A percentile compares a stretch with the other conserved stretches of the same genome.
phyloP scores from a whole-genome alignment of 2,113 vertebrate genomes.

The Pangasianodon hypophthalmus region DNA sequence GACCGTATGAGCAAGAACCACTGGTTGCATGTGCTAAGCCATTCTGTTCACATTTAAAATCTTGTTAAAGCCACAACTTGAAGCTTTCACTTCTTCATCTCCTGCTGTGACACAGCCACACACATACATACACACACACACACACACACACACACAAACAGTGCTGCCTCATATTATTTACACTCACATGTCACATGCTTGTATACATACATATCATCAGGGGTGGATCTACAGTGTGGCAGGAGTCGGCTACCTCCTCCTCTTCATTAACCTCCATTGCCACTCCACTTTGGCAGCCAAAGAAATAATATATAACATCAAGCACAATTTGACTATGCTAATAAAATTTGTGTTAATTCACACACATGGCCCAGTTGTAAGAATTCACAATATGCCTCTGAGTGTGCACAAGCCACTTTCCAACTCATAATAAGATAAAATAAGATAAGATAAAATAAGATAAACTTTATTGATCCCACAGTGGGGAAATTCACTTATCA shows the following conservation, averaged over 20 bases:
- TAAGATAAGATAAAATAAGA: too few species aligned
- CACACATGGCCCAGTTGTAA: background rate
- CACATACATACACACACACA: background rate
- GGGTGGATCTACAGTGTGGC: background rate
- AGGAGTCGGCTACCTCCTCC: background rate
- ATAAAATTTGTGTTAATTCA: background rate
- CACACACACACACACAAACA: background rate
- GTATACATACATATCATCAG: background rate
- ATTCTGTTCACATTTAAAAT: constrained; percentile 52
- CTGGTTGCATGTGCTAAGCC: constrained; percentile 10
- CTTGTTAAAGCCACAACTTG: constrained; percentile 49
- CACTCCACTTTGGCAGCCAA: background rate
- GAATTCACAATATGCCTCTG: background rate
- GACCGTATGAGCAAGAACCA: background rate
- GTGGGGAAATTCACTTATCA: too few species aligned
- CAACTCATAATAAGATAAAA: background rate
- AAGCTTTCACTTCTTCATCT: background rate
- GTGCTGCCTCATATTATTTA: background rate
- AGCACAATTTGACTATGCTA: background rate
- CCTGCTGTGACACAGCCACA: background rate
- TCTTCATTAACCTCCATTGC: background rate
- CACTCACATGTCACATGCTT: background rate
- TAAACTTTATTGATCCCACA: too few species aligned
- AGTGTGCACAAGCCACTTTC: background rate
- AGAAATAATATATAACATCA: constrained; percentile 5